Evolutionary conservation across 2,888 invertebrate genomes (phyloP).

Genomic region (Biston betularia): DNA sequence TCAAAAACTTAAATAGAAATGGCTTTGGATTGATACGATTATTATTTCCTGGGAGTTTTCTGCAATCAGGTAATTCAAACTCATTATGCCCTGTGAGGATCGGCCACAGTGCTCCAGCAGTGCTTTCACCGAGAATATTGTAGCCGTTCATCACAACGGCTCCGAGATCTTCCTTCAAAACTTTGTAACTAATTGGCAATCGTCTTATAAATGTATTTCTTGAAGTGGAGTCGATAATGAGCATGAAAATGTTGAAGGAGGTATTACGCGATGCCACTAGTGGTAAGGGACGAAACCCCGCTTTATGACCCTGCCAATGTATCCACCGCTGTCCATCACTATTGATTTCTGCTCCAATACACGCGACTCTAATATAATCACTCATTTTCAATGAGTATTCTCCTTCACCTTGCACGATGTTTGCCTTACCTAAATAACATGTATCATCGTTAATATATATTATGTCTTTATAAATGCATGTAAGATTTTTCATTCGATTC

Average conservation of each 20-base stretch:
- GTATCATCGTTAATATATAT: conserved; percentile 50
- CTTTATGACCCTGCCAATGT: conserved; percentile 63
- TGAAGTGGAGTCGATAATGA: conserved; percentile 95
- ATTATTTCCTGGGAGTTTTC: conserved; percentile 87
- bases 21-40: conserved; percentile 91
- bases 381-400: conserved; percentile 88
- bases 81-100: conserved; percentile 94
- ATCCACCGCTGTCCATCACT: conserved; percentile 50
- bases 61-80: conserved; percentile 93
- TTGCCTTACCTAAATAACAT: conserved; percentile 41
- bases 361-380: conserved; percentile 90
- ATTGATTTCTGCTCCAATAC: conserved; percentile 59
- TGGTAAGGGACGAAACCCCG: conserved; percentile 57
- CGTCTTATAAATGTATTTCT: conserved; percentile 93
- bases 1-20: conserved; percentile 94
- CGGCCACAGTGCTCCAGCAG: conserved; percentile 94
- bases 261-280: conserved; percentile 39
- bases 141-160: conserved; percentile 67
- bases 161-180: conserved; percentile 81
- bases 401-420: conserved; percentile 77
- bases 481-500: conserved; percentile 43
- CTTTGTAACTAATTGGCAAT: conserved; percentile 91
- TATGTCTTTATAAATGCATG: conserved; percentile 57
- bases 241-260: conserved; percentile 90
- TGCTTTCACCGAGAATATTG: conserved; percentile 95